Conservation (phyloP, 2,888 invertebrate species). For the Monochamus alternatus region DNA sequence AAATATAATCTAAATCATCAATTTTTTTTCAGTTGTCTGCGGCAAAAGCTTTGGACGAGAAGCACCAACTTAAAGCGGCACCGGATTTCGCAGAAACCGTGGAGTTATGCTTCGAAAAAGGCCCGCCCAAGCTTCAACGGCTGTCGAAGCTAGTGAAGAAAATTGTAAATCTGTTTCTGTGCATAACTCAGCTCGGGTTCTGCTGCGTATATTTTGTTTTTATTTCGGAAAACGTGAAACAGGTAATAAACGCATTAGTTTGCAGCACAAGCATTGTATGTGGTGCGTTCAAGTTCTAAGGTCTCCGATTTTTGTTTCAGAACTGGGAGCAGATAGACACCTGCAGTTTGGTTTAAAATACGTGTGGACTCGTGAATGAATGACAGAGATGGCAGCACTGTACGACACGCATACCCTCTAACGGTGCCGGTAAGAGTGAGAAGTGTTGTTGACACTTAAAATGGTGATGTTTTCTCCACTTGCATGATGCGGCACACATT, state of each 20-base stretch:
- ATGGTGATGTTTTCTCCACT: too few relatives aligned
- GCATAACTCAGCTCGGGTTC: slow-evolving; percentile 97
- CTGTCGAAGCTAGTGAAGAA: slow-evolving; percentile 79
- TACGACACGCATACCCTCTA: too few relatives aligned
- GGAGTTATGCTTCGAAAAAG: slow-evolving; percentile 84
- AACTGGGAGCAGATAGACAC: too few relatives aligned
- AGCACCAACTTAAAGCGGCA: slow-evolving; percentile 74
- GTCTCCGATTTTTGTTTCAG: too few relatives aligned
- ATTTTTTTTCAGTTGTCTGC: slow-evolving; percentile 76
- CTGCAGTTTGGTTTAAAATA: too few relatives aligned
- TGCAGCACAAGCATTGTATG: too few relatives aligned
- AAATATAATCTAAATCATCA: neutral
- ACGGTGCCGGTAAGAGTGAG: too few relatives aligned
- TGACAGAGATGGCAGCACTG: too few relatives aligned
- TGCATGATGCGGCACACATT: too few relatives aligned
- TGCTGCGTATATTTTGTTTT: slow-evolving; percentile 98
- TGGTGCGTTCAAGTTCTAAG: too few relatives aligned
- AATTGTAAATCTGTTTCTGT: slow-evolving; percentile 88
- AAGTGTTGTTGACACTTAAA: too few relatives aligned
- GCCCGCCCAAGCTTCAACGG: slow-evolving; percentile 78
- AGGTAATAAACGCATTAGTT: slow-evolving; percentile 72
- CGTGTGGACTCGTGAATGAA: too few relatives aligned
- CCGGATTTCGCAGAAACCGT: slow-evolving; percentile 89
- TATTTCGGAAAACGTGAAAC: slow-evolving; percentile 88
- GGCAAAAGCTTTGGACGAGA: slow-evolving; percentile 78